Percentiles rank a stretch among this genome's conserved stretches.
Conservation (phyloP, 2,797 vertebrate species). For the Acanthis flammea region DNA sequence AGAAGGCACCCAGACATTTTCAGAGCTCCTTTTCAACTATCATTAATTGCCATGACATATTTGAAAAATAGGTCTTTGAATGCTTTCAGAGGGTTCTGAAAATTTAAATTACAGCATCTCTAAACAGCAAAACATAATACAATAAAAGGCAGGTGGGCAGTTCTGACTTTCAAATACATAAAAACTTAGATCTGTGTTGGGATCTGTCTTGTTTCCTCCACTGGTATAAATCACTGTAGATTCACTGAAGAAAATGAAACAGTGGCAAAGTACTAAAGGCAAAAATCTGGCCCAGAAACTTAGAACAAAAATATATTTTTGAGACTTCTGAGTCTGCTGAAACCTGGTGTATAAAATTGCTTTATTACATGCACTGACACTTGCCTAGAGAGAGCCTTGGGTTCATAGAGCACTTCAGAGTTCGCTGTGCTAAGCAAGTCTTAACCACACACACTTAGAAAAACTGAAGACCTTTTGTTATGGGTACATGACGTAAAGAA, state of each 20-base stretch:
- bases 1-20: conserved; percentile 23
- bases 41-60: not conserved
- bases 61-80: not conserved
- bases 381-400: conserved; percentile 57
- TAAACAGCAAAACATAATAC: not conserved
- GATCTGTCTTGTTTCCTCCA: not conserved
- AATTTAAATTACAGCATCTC: not conserved
- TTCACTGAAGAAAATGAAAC: conserved; percentile 1
- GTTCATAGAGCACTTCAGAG: conserved; percentile 64
- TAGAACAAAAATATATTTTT: not conserved
- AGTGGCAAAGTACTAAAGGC: not conserved
- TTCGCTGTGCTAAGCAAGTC: conserved; percentile 52
- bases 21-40: conserved; percentile 1
- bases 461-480: conserved; percentile 2
- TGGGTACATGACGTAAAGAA: conserved; percentile 27
- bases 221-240: conserved; percentile 19
- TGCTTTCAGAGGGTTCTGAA: not conserved
- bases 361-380: conserved; percentile 51
- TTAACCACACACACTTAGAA: not conserved
- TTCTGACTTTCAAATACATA: not conserved
- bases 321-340: not conserved
- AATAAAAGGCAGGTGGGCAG: not conserved
- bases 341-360: conserved; percentile 1
- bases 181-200: not conserved
- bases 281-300: conserved; percentile 3